These are phyloP conservation scores for Plebejus melissa DNA, from an alignment of 2,888 invertebrate genomes.

Conservation along the genomic window DNA sequence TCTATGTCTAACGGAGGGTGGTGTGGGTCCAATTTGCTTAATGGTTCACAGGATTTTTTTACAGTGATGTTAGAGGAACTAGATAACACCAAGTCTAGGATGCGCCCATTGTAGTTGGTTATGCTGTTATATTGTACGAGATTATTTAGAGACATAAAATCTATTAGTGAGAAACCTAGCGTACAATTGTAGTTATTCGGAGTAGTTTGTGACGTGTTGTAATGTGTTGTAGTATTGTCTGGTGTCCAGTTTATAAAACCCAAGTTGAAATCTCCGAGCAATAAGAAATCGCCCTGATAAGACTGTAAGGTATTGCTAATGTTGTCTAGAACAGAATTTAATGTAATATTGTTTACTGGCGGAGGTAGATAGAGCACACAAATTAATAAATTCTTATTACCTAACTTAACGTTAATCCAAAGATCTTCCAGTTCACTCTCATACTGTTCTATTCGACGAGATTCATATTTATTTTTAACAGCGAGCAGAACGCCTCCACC, in stretches of 20 bases:
- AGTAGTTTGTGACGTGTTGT: background rate
- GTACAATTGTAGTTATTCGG: background rate
- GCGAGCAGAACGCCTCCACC: conserved; percentile 23
- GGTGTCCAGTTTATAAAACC: conserved; percentile 25
- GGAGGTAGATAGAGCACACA: conserved; percentile 28
- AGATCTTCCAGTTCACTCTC: conserved; percentile 28
- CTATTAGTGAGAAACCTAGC: conserved; percentile 5
- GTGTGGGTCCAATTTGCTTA: conserved; percentile 17
- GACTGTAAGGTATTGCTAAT: conserved; percentile 21
- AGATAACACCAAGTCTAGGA: conserved; percentile 13
- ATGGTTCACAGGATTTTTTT: background rate
- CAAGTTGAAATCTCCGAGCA: conserved; percentile 30
- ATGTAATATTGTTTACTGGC: conserved; percentile 3
- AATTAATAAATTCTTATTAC: conserved; percentile 5
- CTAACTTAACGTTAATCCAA: conserved; percentile 20
- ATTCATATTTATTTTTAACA: conserved; percentile 11
- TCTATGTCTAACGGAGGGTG: conserved; percentile 26
- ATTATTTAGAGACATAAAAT: conserved; percentile 21
- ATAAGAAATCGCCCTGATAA: conserved; percentile 12
- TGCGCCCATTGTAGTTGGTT: conserved; percentile 24
- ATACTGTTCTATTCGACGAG: conserved; percentile 20
- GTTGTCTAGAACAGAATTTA: conserved; percentile 23
- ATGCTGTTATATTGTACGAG: conserved; percentile 18
- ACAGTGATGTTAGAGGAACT: background rate
- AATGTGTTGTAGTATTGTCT: no score